These are phyloP conservation scores for Anas platyrhynchos DNA, from an alignment of 2,113 vertebrate species.

Conservation along the genomic window DNA sequence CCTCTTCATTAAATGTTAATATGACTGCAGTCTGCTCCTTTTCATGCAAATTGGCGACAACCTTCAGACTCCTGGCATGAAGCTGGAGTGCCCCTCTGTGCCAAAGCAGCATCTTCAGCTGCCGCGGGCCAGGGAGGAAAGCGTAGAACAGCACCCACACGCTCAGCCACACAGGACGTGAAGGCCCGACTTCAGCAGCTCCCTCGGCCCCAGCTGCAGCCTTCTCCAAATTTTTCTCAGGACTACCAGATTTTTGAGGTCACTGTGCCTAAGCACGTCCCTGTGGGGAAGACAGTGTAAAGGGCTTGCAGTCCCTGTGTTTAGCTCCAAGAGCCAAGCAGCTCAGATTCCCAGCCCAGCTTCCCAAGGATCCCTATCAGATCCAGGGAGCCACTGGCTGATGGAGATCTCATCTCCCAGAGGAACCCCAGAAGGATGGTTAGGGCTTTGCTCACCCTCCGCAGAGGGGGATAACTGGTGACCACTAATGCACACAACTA, in stretches of 20 bases:
- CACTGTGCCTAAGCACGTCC: not conserved
- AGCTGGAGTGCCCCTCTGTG: not conserved
- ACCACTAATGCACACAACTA: not conserved
- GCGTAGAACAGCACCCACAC: rapidly evolving
- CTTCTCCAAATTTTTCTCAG: not conserved
- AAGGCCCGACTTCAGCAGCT: not conserved
- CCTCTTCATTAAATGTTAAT: conserved; percentile 42
- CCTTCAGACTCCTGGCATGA: not conserved
- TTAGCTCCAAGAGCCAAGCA: not conserved
- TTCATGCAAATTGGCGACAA: not conserved
- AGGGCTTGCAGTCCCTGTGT: not conserved
- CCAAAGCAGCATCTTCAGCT: not conserved
- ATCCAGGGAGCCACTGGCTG: not conserved
- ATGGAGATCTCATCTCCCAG: not conserved
- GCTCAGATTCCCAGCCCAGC: not conserved
- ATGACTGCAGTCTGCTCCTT: conserved; percentile 19
- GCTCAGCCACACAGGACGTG: not conserved
- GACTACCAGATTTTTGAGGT: not conserved
- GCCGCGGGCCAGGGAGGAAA: not conserved
- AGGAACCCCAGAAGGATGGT: not conserved
- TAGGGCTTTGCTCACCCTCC: not conserved
- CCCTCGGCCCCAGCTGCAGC: not conserved
- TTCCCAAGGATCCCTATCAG: not conserved
- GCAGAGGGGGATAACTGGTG: not conserved
- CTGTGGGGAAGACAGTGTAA: not conserved